Evolutionary conservation across 1,140 invertebrate species (phyloP), one percentile per base, ranked within the genome.

Genomic region (Cyrtorhinus lividipennis): DNA sequence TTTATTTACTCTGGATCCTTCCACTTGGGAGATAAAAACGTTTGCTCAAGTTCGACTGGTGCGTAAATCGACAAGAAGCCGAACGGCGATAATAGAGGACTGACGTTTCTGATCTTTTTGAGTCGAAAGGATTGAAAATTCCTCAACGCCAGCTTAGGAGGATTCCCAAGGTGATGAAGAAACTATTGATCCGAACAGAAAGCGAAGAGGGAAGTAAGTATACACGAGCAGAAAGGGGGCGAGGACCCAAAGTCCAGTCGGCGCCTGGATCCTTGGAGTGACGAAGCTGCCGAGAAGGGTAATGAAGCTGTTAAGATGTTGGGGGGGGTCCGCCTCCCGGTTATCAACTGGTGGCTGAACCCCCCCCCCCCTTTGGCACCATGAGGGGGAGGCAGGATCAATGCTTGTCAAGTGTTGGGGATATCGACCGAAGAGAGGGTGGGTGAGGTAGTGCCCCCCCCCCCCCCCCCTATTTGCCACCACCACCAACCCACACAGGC

Each of bases 371-470:
- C 20, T 20, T 10, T 20, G 10, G 48, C 48, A 3, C 48, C 20
- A 8, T 22, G 8, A 20, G 48, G n/a, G n/a, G n/a, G n/a, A n/a
- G n/a, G n/a, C n/a, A 53, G 61, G 61, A 62, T 62, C 61, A 62
- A 62, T 62, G 61, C 61, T 53, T 62, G 61, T 62, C 61, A 62
- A 62, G 30, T 24, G 61, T 48, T 53, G 61, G 58, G 58, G 46
- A 53, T 62, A 62, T 62, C 61, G 61, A 62, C 61, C 61, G 30
- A 30, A 18, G 26, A n/a, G 58, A 20, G 48, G 58, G 24, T 3
- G 24, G 15, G 56, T 13, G 58, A 59, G 27, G 58, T 59, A 59
- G 58, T 59, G 58, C 25, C 46, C 24, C 24, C 61, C 45, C 45
- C 46, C 48, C 45, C 45, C 24, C 61, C 56, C 24, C 56, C 24